Evolutionary conservation across 1,140 invertebrate genomes (phyloP).

Genomic region (Drusus annulatus): DNA sequence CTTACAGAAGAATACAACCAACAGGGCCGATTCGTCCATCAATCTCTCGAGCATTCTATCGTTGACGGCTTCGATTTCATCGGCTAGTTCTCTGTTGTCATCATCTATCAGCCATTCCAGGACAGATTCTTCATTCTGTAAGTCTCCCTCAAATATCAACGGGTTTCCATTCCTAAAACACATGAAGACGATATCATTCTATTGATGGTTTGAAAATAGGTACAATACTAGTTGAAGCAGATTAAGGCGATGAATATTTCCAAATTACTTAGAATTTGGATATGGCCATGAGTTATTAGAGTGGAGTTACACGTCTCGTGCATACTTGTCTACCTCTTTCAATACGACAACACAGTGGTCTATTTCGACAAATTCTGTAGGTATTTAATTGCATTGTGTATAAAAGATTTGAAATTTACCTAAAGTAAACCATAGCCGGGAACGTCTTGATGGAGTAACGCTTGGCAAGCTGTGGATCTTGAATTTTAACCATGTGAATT

Average conservation of each 20-base stretch:
- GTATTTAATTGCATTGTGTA: background rate
- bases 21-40: constrained; percentile 88
- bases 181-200: background rate
- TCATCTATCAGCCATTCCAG: constrained; percentile 95
- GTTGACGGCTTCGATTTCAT: constrained; percentile 95
- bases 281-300: too few species aligned
- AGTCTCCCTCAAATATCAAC: constrained; percentile 91
- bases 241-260: too few species aligned
- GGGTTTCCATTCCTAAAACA: constrained; percentile 89
- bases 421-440: constrained; percentile 92
- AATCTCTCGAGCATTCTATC: constrained; percentile 91
- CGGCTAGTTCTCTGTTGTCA: constrained; percentile 92
- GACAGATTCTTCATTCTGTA: constrained; percentile 92
- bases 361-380: too few species aligned
- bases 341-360: too few species aligned
- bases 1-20: constrained; percentile 95
- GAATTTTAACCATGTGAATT: constrained; percentile 95
- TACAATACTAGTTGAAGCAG: too few species aligned
- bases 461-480: constrained; percentile 91
- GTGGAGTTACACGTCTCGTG: too few species aligned
- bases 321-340: too few species aligned
- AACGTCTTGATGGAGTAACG: constrained; percentile 96
- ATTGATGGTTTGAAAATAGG: too few species aligned
- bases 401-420: constrained; percentile 61
- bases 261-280: too few species aligned